These are phyloP conservation scores for Ferdinandea cuprea DNA, from an alignment of 2,888 invertebrate genomes.

Conservation along the genomic window DNA sequence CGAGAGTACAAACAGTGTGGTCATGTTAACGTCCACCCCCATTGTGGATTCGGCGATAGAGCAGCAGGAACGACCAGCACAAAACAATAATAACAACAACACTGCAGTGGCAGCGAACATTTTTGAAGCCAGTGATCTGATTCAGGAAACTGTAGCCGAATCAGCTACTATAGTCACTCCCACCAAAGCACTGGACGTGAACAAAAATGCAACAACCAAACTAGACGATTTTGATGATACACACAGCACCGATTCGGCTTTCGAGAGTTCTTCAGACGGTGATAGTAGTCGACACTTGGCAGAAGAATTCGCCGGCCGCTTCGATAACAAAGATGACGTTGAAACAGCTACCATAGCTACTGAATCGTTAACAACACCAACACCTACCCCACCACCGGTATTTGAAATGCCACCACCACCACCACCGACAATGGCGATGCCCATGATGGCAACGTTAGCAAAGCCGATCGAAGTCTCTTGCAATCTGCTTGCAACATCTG, in stretches of 20 bases:
- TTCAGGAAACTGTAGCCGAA: conserved; percentile 48
- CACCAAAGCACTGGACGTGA: conserved; percentile 79
- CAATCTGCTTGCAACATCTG: conserved; percentile 25
- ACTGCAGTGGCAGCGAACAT: conserved; percentile 47
- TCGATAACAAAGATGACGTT: conserved; percentile 79
- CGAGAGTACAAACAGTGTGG: conserved; percentile 73
- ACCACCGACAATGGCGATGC: conserved; percentile 22
- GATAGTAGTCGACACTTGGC: conserved; percentile 81
- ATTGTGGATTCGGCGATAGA: conserved; percentile 46
- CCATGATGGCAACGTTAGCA: conserved; percentile 39
- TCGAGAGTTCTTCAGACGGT: conserved; percentile 82
- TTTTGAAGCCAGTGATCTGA: conserved; percentile 62
- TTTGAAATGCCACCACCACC: conserved; percentile 43
- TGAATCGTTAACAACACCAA: conserved; percentile 77
- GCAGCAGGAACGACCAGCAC: conserved; percentile 33
- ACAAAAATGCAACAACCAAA: conserved; percentile 79
- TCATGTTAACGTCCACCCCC: conserved; percentile 57
- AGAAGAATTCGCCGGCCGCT: conserved; percentile 80
- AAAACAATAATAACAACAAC: conserved; percentile 41
- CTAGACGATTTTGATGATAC: conserved; percentile 81
- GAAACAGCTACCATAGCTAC: conserved; percentile 82
- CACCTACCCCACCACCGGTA: conserved; percentile 68
- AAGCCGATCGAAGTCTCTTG: conserved; percentile 50
- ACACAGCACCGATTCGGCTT: conserved; percentile 82
- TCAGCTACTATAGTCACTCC: conserved; percentile 59